Conservation (phyloP, 2,888 invertebrate species). For the Epicampocera succincta region DNA sequence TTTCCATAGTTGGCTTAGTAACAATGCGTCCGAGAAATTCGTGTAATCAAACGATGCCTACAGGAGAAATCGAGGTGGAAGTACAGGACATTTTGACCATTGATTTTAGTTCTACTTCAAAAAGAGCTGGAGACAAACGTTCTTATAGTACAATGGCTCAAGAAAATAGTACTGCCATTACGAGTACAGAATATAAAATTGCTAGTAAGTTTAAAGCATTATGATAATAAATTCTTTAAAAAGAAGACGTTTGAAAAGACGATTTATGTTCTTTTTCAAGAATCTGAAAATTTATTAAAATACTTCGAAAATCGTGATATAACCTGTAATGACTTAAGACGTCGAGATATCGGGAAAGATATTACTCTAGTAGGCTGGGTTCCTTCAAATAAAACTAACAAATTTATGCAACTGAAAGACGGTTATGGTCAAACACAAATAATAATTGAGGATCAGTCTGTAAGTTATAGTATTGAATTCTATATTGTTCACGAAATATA, state of each 20-base stretch:
- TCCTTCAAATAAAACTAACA: constrained; percentile 77
- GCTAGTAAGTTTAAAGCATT: constrained; percentile 77
- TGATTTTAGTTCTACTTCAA: constrained; percentile 74
- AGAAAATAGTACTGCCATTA: constrained; percentile 77
- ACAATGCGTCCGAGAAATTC: constrained; percentile 78
- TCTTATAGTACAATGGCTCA: constrained; percentile 79
- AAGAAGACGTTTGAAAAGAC: neutral
- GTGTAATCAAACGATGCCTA: constrained; percentile 81
- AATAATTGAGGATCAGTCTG: constrained; percentile 79
- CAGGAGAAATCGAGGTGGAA: constrained; percentile 82
- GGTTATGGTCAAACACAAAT: constrained; percentile 82
- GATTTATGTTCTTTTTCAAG: constrained; percentile 68
- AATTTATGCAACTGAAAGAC: constrained; percentile 81
- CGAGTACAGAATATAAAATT: constrained; percentile 82
- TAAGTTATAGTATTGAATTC: constrained; percentile 62
- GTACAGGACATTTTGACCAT: constrained; percentile 80
- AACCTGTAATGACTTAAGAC: constrained; percentile 81
- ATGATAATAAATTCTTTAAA: too few species aligned
- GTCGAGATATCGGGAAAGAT: constrained; percentile 78
- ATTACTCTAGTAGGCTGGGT: constrained; percentile 81
- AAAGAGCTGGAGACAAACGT: constrained; percentile 78
- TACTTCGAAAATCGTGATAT: constrained; percentile 81
- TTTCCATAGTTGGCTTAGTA: constrained; percentile 81
- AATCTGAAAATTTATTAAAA: constrained; percentile 80
- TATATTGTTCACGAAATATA: too few species aligned